phyloP scores from a whole-genome alignment of 2,113 vertebrate species.

The Pangasianodon hypophthalmus region DNA sequence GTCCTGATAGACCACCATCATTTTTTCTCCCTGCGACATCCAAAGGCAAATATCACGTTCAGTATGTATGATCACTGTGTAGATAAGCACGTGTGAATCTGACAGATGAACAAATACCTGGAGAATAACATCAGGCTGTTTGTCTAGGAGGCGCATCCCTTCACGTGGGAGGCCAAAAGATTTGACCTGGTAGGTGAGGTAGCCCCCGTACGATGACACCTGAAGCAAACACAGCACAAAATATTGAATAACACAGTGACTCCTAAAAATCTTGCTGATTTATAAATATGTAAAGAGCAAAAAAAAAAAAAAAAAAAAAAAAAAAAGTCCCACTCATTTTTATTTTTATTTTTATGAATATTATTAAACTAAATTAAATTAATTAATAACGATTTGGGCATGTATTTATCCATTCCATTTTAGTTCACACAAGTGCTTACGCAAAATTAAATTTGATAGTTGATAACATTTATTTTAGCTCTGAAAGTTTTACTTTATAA shows the following conservation, averaged over 20 bases:
- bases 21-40: conserved; percentile 73
- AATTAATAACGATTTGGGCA: too few species aligned
- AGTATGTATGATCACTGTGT: accelerated
- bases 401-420: too few species aligned
- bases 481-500: too few species aligned
- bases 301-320: too few species aligned
- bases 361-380: too few species aligned
- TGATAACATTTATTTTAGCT: too few species aligned
- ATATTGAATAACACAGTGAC: neutral
- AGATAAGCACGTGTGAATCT: neutral
- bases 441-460: too few species aligned
- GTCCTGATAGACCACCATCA: conserved; percentile 79
- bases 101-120: conserved; percentile 72
- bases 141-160: conserved; percentile 84
- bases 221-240: conserved; percentile 51
- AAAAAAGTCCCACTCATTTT: too few species aligned
- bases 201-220: conserved; percentile 94
- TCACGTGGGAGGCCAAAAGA: conserved; percentile 91
- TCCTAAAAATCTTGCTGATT: neutral
- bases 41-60: neutral
- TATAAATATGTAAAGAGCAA: too few species aligned
- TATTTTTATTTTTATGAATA: too few species aligned
- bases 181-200: conserved; percentile 87
- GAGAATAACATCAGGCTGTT: conserved; percentile 80
- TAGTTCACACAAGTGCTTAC: too few species aligned